These are phyloP conservation scores for Nycticryphes semicollaris DNA, from an alignment of 2,113 vertebrate genomes.

Conservation along the genomic window DNA sequence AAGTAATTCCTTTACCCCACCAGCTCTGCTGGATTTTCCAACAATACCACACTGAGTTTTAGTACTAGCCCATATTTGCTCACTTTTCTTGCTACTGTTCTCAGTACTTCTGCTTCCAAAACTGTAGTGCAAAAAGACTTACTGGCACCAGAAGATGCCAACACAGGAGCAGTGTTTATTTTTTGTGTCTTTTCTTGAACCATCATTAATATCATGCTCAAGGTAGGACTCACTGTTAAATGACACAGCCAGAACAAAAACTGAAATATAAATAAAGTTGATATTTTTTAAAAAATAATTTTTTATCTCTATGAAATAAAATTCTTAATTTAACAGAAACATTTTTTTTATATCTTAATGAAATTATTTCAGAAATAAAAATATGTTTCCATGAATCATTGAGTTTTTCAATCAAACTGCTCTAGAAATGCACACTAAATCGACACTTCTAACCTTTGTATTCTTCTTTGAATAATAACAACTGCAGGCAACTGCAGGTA, in stretches of 20 bases:
- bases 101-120: background rate
- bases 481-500: background rate
- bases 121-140: background rate
- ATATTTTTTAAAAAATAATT: background rate
- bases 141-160: background rate
- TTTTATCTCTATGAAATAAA: background rate
- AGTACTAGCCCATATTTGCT: background rate
- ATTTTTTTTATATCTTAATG: background rate
- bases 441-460: background rate
- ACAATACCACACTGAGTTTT: background rate
- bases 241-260: background rate
- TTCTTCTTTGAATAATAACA: background rate
- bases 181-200: background rate
- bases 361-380: background rate
- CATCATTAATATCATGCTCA: background rate
- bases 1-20: background rate
- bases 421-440: background rate
- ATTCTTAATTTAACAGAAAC: background rate
- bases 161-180: background rate
- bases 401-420: background rate
- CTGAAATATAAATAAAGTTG: background rate
- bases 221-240: background rate
- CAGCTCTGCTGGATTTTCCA: background rate
- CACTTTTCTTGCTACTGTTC: background rate
- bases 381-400: background rate